Evolutionary conservation across 2,797 vertebrate species (phyloP).

Genomic region (Chelidonichthys spinosus): DNA sequence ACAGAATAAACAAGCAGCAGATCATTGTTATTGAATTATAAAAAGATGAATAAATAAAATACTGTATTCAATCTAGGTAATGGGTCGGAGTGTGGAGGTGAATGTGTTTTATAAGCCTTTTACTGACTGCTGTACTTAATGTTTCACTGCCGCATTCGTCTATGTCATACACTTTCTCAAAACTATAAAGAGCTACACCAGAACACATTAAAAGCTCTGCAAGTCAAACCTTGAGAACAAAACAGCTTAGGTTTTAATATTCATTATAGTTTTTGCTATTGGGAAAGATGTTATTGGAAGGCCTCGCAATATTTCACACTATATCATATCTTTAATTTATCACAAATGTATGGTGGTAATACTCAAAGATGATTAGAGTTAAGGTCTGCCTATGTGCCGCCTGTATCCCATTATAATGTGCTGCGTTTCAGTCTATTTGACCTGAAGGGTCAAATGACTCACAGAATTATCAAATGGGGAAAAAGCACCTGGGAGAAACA

Average conservation of each 20-base stretch:
- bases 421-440: conserved; percentile 30
- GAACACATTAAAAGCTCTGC: neutral
- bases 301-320: neutral
- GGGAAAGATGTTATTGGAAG: neutral
- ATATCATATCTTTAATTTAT: neutral
- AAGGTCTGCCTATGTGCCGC: neutral
- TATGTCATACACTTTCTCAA: neutral
- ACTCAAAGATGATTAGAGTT: neutral
- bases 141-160: neutral
- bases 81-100: conserved; percentile 8
- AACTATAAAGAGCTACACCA: conserved; percentile 1
- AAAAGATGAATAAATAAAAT: conserved; percentile 24
- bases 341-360: neutral
- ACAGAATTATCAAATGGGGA: conserved; percentile 78
- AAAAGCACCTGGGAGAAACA: conserved; percentile 62
- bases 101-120: conserved; percentile 19
- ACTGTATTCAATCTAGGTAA: conserved; percentile 20
- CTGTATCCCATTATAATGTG: neutral
- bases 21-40: conserved; percentile 31
- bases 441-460: conserved; percentile 68
- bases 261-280: neutral
- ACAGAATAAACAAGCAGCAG: conserved; percentile 10
- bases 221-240: neutral
- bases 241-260: neutral
- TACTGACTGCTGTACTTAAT: conserved; percentile 4